Percentiles rank a stretch among this genome's conserved stretches.
Evolutionary conservation across 2,113 vertebrate species (phyloP).

Genomic region (Pagrus major): DNA sequence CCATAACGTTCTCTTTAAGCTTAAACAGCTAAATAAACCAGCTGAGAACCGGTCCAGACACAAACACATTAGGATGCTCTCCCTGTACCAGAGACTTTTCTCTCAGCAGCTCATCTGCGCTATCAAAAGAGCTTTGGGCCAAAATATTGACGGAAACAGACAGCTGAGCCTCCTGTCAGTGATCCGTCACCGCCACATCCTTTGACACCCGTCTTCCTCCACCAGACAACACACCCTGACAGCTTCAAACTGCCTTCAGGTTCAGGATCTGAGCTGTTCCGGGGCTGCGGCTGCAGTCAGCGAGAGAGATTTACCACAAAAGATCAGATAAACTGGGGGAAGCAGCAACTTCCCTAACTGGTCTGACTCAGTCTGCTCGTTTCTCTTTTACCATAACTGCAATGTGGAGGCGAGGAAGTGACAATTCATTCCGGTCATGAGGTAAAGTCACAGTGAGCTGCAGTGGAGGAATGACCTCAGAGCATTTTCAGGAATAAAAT

Average conservation of each 20-base stretch:
- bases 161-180: constrained; percentile 38
- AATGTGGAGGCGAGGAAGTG: constrained; percentile 34
- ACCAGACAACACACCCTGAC: constrained; percentile 25
- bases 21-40: not conserved
- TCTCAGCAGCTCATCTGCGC: constrained; percentile 46
- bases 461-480: not conserved
- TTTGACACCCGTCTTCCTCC: constrained; percentile 27
- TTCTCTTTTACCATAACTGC: not conserved
- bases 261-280: not conserved
- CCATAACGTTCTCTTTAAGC: not conserved
- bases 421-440: not conserved
- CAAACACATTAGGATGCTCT: not conserved
- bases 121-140: not conserved
- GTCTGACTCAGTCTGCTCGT: constrained; percentile 24
- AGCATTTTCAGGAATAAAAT: not conserved
- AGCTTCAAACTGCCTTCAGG: not conserved
- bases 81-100: constrained; percentile 1
- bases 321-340: constrained; percentile 8
- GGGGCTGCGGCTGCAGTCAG: not conserved
- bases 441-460: not conserved
- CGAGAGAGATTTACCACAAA: not conserved
- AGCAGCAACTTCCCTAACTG: constrained; percentile 33
- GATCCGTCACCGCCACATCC: constrained; percentile 28
- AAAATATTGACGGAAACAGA: constrained; percentile 21
- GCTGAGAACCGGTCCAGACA: not conserved